Evolutionary conservation across 2,113 vertebrate genomes (phyloP), one percentile per base, ranked within the genome.

Genomic region (Pica pica): DNA sequence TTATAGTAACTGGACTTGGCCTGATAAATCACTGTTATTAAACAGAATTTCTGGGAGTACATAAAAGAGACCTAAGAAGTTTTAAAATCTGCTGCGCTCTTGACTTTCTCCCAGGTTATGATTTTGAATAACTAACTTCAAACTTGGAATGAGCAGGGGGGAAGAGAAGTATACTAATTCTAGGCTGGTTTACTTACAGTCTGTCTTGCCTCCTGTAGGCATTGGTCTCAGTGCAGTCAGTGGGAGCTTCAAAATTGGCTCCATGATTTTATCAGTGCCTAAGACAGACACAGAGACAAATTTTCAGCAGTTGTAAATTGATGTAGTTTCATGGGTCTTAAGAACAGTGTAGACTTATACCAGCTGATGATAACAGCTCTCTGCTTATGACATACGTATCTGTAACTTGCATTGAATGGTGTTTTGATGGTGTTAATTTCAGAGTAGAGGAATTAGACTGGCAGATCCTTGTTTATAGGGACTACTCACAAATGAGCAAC

Each of bases 71-170:
- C 31, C 7, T 15, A 30, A 26, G 13, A 93, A 91, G 55, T 85
- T 61, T 57, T 73, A 42, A 88, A 74, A n/a, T 86, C n/a, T 0
- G 1, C 71, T 70, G 37, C 0, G 0, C 9, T 71, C 20, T 89
- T 71, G 37, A 39, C 41, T 84, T 93, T 37, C 16, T 94, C 52
- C 26, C 8, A 42, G 83, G 23, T 90, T 81, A 46, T 22, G 23
- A 22, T 78, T 94, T 70, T 89, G 85, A 87, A 75, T 33, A 87
- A 37, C 30, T 44, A 39, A 24, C 59, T 84, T 84, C 67, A 78
- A 65, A 80, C 57, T 91, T 83, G 22, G 56, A 30, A 26, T 53
- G 26, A 85, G 33, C 5, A 0, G 8, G 7, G 10, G 10, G 10
- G 4, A 31, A 18, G 14, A 3, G 2, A 60, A 35, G 18, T 28